phyloP scores from a whole-genome alignment of 2,113 vertebrate genomes.

The Thomomys bottae region DNA sequence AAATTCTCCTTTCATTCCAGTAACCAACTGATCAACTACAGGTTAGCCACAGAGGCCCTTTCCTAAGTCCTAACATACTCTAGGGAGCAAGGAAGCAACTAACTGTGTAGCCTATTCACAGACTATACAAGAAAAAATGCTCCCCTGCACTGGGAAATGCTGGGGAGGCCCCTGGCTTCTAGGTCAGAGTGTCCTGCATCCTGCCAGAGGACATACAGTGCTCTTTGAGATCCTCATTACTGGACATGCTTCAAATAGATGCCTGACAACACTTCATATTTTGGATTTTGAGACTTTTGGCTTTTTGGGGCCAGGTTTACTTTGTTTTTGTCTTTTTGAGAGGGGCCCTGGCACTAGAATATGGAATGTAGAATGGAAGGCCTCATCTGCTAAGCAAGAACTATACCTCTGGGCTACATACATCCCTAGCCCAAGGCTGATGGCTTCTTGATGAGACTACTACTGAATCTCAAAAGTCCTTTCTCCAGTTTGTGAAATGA shows the following conservation, averaged over 20 bases:
- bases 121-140: not conserved
- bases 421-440: not conserved
- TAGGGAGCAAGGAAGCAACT: not conserved
- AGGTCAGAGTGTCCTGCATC: not conserved
- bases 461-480: no score
- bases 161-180: not conserved
- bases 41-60: not conserved
- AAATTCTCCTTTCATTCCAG: not conserved
- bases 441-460: not conserved
- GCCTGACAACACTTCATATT: not conserved
- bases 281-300: not conserved
- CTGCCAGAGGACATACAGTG: not conserved
- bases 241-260: not conserved
- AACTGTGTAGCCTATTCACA: not conserved
- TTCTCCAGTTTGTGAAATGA: no score
- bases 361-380: not conserved
- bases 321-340: no score
- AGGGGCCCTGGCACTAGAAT: not conserved
- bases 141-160: not conserved
- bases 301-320: not conserved
- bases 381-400: not conserved
- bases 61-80: not conserved
- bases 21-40: not conserved
- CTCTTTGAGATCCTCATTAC: not conserved
- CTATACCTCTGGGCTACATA: not conserved